Percentiles rank a stretch among this genome's conserved stretches.
These are phyloP conservation scores for Orestias chungarensis DNA, from an alignment of 2,797 vertebrate species.

Conservation along the genomic window DNA sequence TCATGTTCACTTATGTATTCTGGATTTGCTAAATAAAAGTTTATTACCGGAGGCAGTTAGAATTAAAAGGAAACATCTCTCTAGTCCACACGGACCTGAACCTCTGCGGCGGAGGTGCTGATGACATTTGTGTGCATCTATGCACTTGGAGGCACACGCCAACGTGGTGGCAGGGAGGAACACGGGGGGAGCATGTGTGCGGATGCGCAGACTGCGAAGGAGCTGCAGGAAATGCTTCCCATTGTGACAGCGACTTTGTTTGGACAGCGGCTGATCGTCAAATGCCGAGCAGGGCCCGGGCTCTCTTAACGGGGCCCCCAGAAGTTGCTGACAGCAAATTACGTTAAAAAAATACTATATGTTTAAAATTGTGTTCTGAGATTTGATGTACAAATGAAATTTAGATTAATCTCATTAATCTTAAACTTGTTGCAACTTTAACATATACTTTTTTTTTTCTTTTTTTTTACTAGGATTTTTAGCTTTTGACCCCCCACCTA, in stretches of 20 bases:
- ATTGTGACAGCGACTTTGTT: slow-evolving; percentile 66
- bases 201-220: slow-evolving; percentile 69
- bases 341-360: slow-evolving; percentile 5
- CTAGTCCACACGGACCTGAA: neutral
- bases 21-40: neutral
- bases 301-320: slow-evolving; percentile 45
- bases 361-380: neutral
- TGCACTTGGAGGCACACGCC: too few relatives aligned
- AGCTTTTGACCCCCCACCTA: too few relatives aligned
- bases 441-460: too few relatives aligned
- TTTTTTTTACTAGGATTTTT: too few relatives aligned
- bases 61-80: too few relatives aligned
- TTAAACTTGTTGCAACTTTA: too few relatives aligned
- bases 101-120: slow-evolving; percentile 36
- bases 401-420: too few relatives aligned
- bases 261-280: slow-evolving; percentile 55
- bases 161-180: too few relatives aligned
- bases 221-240: slow-evolving; percentile 62
- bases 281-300: slow-evolving; percentile 33
- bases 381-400: neutral
- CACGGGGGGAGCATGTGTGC: too few relatives aligned
- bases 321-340: slow-evolving; percentile 52
- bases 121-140: slow-evolving; percentile 35
- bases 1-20: neutral
- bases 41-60: neutral